Percentiles rank a stretch among this genome's conserved stretches.
Evolutionary conservation across 1,140 invertebrate genomes (phyloP).

Genomic region (Amphibalanus amphitrite): DNA sequence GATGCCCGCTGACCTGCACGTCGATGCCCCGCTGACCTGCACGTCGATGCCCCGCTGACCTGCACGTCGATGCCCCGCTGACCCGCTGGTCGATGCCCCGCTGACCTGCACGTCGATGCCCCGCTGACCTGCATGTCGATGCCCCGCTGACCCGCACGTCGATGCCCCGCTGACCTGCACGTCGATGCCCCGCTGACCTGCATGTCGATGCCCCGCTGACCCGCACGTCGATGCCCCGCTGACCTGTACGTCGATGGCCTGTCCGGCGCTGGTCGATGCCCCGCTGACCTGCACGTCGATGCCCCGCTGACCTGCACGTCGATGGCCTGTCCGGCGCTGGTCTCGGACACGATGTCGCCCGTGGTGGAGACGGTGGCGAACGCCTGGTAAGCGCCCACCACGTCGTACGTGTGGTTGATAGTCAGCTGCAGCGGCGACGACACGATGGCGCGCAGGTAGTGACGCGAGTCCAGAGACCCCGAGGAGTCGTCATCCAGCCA

Average conservation of each 20-base stretch:
- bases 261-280: not conserved
- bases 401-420: not conserved
- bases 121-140: no score
- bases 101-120: no score
- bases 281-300: not conserved
- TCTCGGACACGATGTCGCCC: not conserved
- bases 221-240: not conserved
- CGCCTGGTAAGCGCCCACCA: not conserved
- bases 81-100: no score
- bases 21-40: not conserved
- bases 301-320: not conserved
- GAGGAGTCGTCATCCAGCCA: not conserved
- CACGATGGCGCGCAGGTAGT: not conserved
- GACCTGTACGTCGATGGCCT: not conserved
- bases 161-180: no score
- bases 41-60: not conserved
- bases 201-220: no score
- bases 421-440: not conserved
- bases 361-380: not conserved
- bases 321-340: not conserved
- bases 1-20: not conserved
- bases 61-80: no score
- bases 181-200: no score
- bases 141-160: no score
- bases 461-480: not conserved